phyloP scores from a whole-genome alignment of 2,113 vertebrate species.

The Corynorhinus townsendii region DNA sequence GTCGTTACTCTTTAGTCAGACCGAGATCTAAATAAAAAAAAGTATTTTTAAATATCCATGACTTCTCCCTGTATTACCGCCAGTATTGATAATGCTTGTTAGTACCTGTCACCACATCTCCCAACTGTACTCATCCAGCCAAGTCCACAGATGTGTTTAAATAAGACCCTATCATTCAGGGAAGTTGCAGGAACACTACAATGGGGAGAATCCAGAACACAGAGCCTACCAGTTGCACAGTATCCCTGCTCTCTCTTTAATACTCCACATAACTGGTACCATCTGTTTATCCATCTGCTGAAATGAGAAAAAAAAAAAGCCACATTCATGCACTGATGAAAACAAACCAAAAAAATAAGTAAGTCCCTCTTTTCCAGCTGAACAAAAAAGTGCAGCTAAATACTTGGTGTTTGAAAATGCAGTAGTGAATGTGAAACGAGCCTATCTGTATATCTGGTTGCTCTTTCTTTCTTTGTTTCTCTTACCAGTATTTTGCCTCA shows the following conservation, averaged over 20 bases:
- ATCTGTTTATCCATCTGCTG: slow-evolving; percentile 85
- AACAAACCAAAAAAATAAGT: slow-evolving; percentile 60
- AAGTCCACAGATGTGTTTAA: slow-evolving; percentile 64
- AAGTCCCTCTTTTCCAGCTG: slow-evolving; percentile 84
- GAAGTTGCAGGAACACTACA: slow-evolving; percentile 71
- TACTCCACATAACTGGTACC: slow-evolving; percentile 90
- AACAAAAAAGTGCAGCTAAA: slow-evolving; percentile 92
- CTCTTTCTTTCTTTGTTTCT: slow-evolving; percentile 94
- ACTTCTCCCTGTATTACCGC: slow-evolving; percentile 68
- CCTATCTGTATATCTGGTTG: slow-evolving; percentile 99
- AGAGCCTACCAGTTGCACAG: slow-evolving; percentile 83
- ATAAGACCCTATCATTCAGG: slow-evolving; percentile 59
- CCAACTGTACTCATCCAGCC: slow-evolving; percentile 49
- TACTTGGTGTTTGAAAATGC: slow-evolving; percentile 92
- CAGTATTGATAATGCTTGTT: slow-evolving; percentile 68
- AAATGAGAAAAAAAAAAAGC: slow-evolving; percentile 89
- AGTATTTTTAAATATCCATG: slow-evolving; percentile 60
- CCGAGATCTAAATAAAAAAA: slow-evolving; percentile 52
- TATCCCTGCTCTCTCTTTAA: slow-evolving; percentile 79
- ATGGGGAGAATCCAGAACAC: slow-evolving; percentile 71
- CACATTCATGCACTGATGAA: slow-evolving; percentile 94
- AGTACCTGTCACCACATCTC: slow-evolving; percentile 62
- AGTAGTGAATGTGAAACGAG: slow-evolving; percentile 98
- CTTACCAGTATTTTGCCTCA: slow-evolving; percentile 98
- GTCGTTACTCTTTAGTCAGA: slow-evolving; percentile 33